A percentile compares a stretch with the other conserved stretches of the same genome.
Evolutionary conservation across 2,113 vertebrate genomes (phyloP).

Genomic region (Oryzias woworae): DNA sequence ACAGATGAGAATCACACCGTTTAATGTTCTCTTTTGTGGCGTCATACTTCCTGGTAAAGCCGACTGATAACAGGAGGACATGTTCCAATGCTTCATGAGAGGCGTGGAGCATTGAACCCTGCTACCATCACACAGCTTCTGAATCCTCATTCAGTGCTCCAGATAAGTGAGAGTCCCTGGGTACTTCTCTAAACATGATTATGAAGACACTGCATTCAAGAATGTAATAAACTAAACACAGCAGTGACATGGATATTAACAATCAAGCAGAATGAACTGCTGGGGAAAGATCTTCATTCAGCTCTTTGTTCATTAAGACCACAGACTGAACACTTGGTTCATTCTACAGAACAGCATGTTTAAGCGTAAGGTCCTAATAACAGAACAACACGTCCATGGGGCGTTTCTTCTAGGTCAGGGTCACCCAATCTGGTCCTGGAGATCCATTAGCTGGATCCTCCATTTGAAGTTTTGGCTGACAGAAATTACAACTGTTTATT

Average conservation of each 20-base stretch:
- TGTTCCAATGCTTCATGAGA: slow-evolving; percentile 13
- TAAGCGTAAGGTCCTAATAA: too few relatives aligned
- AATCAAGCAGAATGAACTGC: slow-evolving; percentile 6
- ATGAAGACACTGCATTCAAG: slow-evolving; percentile 19
- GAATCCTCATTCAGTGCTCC: slow-evolving; percentile 38
- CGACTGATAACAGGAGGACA: background rate
- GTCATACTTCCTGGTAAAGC: too few relatives aligned
- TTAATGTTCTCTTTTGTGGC: too few relatives aligned
- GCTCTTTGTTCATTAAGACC: too few relatives aligned
- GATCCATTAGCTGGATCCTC: too few relatives aligned
- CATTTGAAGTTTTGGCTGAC: too few relatives aligned
- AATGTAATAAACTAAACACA: slow-evolving; percentile 30
- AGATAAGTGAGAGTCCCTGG: slow-evolving; percentile 46
- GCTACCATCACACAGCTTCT: slow-evolving; percentile 37
- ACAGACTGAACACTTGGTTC: too few relatives aligned
- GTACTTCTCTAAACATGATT: slow-evolving; percentile 31
- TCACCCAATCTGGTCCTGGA: too few relatives aligned
- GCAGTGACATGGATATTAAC: slow-evolving; percentile 34
- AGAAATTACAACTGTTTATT: too few relatives aligned
- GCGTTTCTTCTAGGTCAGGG: too few relatives aligned
- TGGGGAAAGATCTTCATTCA: background rate
- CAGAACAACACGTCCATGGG: too few relatives aligned
- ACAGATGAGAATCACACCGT: slow-evolving; percentile 43
- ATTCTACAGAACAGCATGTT: too few relatives aligned
- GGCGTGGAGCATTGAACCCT: slow-evolving; percentile 33